A percentile compares a stretch with the other conserved stretches of the same genome.
Evolutionary conservation across 2,888 invertebrate species (phyloP).

Genomic region (Philonicus albiceps): DNA sequence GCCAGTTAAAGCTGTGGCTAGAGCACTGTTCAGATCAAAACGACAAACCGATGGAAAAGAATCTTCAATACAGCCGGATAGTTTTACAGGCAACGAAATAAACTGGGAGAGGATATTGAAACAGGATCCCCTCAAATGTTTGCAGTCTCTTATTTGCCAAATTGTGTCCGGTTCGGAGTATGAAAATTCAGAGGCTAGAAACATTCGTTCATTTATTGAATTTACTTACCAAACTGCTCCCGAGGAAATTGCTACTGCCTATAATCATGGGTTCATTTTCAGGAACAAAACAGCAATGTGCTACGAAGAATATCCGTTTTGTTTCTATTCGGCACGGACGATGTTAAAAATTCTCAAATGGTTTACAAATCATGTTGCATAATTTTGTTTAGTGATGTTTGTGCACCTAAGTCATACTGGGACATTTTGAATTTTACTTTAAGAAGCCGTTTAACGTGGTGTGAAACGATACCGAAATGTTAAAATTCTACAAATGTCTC

Average conservation of each 20-base stretch:
- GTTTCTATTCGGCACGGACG: slow-evolving; percentile 60
- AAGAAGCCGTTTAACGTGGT: not conserved
- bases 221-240: slow-evolving; percentile 57
- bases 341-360: slow-evolving; percentile 60
- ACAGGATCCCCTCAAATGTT: slow-evolving; percentile 60
- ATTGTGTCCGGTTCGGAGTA: slow-evolving; percentile 59
- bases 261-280: slow-evolving; percentile 57
- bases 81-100: slow-evolving; percentile 46
- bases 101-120: slow-evolving; percentile 60
- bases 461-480: not conserved
- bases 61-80: not conserved
- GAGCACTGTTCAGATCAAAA: not conserved
- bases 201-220: slow-evolving; percentile 56
- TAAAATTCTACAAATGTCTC: not conserved
- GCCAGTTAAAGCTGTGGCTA: slow-evolving; percentile 33
- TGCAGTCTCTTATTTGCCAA: slow-evolving; percentile 61
- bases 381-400: not conserved
- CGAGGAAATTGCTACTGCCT: slow-evolving; percentile 57
- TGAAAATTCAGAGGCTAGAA: slow-evolving; percentile 55
- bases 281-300: slow-evolving; percentile 55
- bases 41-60: not conserved
- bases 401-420: not conserved
- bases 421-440: not conserved
- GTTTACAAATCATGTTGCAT: slow-evolving; percentile 51
- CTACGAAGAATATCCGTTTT: slow-evolving; percentile 60